These are phyloP conservation scores for Colletes collaris DNA, from an alignment of 2,888 invertebrate genomes.

Conservation along the genomic window DNA sequence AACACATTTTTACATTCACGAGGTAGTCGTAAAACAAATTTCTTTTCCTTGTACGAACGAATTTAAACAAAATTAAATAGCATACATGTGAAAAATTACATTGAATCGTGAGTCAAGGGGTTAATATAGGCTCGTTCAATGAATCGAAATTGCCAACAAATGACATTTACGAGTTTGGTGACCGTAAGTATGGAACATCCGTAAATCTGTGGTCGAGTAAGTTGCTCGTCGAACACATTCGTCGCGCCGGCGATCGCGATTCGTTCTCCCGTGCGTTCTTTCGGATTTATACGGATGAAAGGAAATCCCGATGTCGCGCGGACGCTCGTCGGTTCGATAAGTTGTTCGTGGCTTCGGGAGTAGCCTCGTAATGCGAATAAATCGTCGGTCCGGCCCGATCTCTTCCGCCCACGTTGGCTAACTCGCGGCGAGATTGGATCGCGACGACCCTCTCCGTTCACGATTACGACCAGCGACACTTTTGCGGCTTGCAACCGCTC, in stretches of 20 bases:
- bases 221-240: no score
- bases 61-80: no score
- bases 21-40: no score
- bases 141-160: no score
- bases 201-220: no score
- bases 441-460: neutral
- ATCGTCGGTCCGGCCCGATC: slow-evolving; percentile 43
- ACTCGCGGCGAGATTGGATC: slow-evolving; percentile 41
- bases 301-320: slow-evolving; percentile 56
- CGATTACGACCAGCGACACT: neutral
- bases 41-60: no score
- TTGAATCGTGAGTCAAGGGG: no score
- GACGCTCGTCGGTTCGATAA: slow-evolving; percentile 62
- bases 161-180: no score
- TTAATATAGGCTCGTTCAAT: no score
- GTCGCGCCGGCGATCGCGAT: neutral
- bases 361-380: slow-evolving; percentile 53
- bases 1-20: no score
- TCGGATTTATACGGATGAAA: slow-evolving; percentile 57
- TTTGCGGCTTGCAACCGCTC: neutral
- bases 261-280: slow-evolving; percentile 14
- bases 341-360: slow-evolving; percentile 37
- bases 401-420: slow-evolving; percentile 27
- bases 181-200: no score
- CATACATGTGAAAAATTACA: no score